Evolutionary conservation across 2,113 vertebrate genomes (phyloP).

Genomic region (Cyanistes caeruleus): DNA sequence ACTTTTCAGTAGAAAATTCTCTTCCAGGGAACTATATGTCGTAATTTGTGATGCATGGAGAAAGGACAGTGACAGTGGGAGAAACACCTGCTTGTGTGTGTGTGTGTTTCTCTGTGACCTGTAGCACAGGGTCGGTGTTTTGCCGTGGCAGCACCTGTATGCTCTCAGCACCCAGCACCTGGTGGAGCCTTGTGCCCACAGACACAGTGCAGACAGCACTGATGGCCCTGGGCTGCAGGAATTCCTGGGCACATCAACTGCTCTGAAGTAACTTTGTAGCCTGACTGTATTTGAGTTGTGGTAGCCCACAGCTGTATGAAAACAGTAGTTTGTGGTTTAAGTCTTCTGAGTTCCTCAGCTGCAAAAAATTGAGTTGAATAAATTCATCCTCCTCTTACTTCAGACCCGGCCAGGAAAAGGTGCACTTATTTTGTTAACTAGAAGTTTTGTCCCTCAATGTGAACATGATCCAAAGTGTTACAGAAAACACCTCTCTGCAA

Average conservation of each 20-base stretch:
- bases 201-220: not conserved
- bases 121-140: not conserved
- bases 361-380: slow-evolving; percentile 61
- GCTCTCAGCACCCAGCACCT: not conserved
- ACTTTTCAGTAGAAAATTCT: not conserved
- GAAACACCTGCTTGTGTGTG: accelerated
- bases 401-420: slow-evolving; percentile 63
- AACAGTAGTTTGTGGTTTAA: not conserved
- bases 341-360: slow-evolving; percentile 59
- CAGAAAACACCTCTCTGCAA: not conserved
- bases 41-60: accelerated
- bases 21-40: not conserved
- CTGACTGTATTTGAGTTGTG: not conserved
- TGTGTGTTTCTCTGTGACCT: not conserved
- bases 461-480: not conserved
- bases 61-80: accelerated
- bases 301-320: not conserved
- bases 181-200: not conserved
- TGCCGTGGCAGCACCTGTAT: accelerated
- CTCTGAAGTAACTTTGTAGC: not conserved
- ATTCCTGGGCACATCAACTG: not conserved
- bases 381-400: slow-evolving; percentile 61
- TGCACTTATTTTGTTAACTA: slow-evolving; percentile 53
- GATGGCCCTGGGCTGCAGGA: not conserved
- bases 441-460: not conserved